Evolutionary conservation across 2,888 invertebrate species (phyloP).

Genomic region (Synergus itoensis): DNA sequence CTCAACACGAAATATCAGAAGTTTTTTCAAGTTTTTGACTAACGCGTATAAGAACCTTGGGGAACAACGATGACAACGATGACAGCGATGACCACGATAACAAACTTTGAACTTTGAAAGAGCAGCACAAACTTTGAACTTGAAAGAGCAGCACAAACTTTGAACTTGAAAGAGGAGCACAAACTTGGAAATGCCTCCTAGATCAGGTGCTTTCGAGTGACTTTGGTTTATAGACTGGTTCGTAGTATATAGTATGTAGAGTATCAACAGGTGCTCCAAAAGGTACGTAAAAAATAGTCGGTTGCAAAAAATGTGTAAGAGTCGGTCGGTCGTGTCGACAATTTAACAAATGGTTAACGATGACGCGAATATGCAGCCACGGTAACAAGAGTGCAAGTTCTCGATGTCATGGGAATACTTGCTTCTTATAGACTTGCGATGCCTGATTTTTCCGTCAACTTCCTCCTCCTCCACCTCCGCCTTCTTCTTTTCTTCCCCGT

Average conservation of each 20-base stretch:
- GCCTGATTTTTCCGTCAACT: slow-evolving; percentile 40
- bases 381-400: slow-evolving; percentile 27
- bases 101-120: too few species aligned
- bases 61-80: slow-evolving; percentile 38
- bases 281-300: slow-evolving; percentile 55
- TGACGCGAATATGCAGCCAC: neutral
- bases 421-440: slow-evolving; percentile 44
- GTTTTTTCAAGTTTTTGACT: neutral
- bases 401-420: slow-evolving; percentile 44
- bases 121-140: slow-evolving; percentile 21
- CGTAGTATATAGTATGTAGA: slow-evolving; percentile 49
- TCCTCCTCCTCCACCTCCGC: slow-evolving; percentile 49
- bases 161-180: slow-evolving; percentile 16
- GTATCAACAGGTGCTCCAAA: slow-evolving; percentile 59
- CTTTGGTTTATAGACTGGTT: slow-evolving; percentile 49
- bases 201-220: slow-evolving; percentile 48
- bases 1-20: neutral
- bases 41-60: slow-evolving; percentile 3
- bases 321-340: slow-evolving; percentile 29
- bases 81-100: slow-evolving; percentile 42
- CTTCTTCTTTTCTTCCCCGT: slow-evolving; percentile 49
- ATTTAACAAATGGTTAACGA: slow-evolving; percentile 1
- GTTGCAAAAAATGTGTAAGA: slow-evolving; percentile 45
- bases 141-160: slow-evolving; percentile 30
- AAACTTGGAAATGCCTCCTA: slow-evolving; percentile 16